Base-by-base conservation (phyloP, 2,113 vertebrate species). In the Diphyllodes magnificus region DNA sequence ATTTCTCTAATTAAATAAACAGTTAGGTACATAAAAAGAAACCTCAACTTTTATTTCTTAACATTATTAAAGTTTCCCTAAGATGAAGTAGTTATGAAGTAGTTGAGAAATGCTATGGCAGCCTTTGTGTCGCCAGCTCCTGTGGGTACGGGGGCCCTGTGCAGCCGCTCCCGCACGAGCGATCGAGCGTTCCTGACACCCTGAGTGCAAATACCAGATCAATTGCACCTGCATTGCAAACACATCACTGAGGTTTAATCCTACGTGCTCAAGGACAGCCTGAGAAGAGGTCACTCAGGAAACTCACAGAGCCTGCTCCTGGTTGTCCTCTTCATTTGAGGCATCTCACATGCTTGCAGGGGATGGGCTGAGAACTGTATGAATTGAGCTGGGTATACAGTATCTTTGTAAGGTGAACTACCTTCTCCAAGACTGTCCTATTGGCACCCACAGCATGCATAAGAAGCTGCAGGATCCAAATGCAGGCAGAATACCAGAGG, bases 241-340 rank as follows among this genome's bases (percentile, higher is more conserved):
- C 13, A n/a, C 44, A 57, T 12, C 59, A 50, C 54, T 23, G 6
- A 25, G 64, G 18, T 0, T 60, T 21, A 23, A 37, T 19, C 47
- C 35, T 37, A 1, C 0, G 0, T 40, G 50, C 33, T 64, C 44
- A 27, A 35, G 14, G 45, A 49, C 17, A 31, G 10, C 27, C 33
- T 47, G 53, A 60, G 50, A 82, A 68, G 49, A 54, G 10, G 17
- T 49, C 51, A 20, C 68, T 39, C 25, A n/a, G 64, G 66, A 75
- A 66, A 75, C 17, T 21, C 56, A 33, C 0, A 5, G 25, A 57
- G 6, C 13, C 33, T n/a, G 31, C 35, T 70, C 39, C 54, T 63
- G 13, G 17, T 18, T 88, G 56, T 25, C 21, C 35, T 72, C 61
- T 57, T 86, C 30, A 25, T 83, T 72, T 64, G 45, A 82, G 45